Conservation (phyloP, 2,113 vertebrate species). For the Lagopus muta region DNA sequence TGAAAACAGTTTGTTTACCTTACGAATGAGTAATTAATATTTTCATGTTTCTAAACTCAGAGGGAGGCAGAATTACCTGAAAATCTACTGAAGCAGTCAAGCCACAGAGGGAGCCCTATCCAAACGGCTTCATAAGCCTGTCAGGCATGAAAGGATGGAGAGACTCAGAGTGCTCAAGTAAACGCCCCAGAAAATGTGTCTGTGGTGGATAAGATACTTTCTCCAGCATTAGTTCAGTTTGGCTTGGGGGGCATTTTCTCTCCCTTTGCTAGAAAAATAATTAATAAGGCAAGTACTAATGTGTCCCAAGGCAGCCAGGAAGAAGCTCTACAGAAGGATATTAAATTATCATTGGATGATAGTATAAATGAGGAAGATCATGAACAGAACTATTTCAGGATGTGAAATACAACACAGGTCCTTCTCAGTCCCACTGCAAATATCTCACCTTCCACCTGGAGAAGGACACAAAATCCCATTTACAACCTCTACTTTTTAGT, state of each 20-base stretch:
- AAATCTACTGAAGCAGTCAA: neutral
- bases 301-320: neutral
- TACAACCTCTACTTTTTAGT: neutral
- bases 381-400: neutral
- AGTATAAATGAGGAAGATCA: neutral
- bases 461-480: neutral
- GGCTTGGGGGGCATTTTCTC: neutral
- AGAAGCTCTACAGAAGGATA: neutral
- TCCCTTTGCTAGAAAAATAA: neutral
- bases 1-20: neutral
- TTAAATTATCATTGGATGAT: neutral
- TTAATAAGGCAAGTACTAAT: neutral
- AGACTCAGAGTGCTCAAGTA: neutral
- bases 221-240: neutral
- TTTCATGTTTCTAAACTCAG: neutral
- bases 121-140: neutral
- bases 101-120: neutral
- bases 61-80: neutral
- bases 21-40: slow-evolving; percentile 14
- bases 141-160: neutral
- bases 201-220: neutral
- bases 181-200: neutral
- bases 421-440: neutral
- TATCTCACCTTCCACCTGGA: neutral
- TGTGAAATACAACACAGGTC: neutral